A percentile compares a stretch with the other conserved stretches of the same genome.
These are phyloP conservation scores for Glomeris maerens DNA, from an alignment of 1,140 invertebrate genomes.

Conservation along the genomic window DNA sequence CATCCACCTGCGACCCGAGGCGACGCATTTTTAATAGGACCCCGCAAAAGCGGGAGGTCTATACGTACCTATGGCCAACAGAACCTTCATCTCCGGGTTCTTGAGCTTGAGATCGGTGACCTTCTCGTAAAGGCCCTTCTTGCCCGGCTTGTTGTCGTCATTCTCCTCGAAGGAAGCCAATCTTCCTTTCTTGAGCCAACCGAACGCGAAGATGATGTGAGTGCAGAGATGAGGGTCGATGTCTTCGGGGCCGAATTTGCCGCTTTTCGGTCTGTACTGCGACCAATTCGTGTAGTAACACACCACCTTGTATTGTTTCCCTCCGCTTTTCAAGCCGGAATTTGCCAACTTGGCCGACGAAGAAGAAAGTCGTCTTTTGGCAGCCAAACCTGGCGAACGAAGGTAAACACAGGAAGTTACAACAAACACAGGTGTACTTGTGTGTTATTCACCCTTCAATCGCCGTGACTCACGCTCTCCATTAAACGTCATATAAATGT, in stretches of 20 bases:
- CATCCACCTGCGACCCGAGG: slow-evolving; percentile 66
- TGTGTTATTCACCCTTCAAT: too few species aligned
- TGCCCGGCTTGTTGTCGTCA: slow-evolving; percentile 83
- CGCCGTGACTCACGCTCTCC: too few species aligned
- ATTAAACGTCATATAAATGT: too few species aligned
- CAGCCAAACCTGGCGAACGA: neutral
- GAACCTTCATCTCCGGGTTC: slow-evolving; percentile 75
- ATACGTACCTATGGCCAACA: slow-evolving; percentile 72
- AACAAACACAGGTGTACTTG: too few species aligned
- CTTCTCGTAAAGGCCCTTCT: slow-evolving; percentile 72
- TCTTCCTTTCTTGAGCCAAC: slow-evolving; percentile 90
- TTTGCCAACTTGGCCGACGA: neutral
- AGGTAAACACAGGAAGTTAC: too few species aligned
- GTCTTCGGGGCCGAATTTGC: slow-evolving; percentile 87
- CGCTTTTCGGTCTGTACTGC: slow-evolving; percentile 80
- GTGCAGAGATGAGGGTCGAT: slow-evolving; percentile 90
- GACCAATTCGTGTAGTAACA: slow-evolving; percentile 98
- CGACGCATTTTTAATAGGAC: too few species aligned
- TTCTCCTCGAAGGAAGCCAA: slow-evolving; percentile 80
- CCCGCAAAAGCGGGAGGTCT: too few species aligned
- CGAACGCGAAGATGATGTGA: slow-evolving; percentile 90
- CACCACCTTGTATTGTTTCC: slow-evolving; percentile 45
- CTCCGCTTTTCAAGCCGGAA: neutral
- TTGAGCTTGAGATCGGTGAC: slow-evolving; percentile 68
- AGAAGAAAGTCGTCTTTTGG: neutral